Evolutionary conservation across 2,797 vertebrate genomes (phyloP).

Genomic region (Megalops cyprinoides): DNA sequence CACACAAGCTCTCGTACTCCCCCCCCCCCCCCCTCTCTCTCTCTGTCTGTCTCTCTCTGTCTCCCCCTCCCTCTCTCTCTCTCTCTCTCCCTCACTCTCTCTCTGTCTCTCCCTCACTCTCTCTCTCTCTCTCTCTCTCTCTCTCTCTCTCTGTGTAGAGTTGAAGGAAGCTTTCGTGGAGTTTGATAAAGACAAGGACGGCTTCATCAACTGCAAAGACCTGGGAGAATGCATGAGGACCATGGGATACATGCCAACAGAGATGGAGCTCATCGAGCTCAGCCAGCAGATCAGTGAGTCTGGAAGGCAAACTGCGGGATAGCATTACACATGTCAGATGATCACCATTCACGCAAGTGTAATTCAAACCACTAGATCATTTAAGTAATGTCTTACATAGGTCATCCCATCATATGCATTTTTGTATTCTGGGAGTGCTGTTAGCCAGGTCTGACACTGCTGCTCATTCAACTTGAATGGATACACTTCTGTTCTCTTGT

Average conservation of each 20-base stretch:
- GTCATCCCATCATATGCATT: too few relatives aligned
- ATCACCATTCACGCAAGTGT: too few relatives aligned
- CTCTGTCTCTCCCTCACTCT: neutral
- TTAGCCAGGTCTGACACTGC: too few relatives aligned
- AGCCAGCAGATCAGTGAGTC: constrained; percentile 90
- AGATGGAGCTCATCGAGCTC: constrained; percentile 97
- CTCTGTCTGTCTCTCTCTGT: neutral
- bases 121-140: too few relatives aligned
- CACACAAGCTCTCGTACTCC: neutral
- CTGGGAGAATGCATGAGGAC: constrained; percentile 97
- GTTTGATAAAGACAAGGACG: constrained; percentile 87
- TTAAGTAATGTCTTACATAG: too few relatives aligned
- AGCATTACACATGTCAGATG: too few relatives aligned
- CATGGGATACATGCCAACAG: constrained; percentile 98
- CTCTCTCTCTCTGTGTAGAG: constrained; percentile 68
- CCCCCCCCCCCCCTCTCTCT: too few relatives aligned
- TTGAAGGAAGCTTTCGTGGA: constrained; percentile 90
- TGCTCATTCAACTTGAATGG: too few relatives aligned
- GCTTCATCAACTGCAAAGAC: constrained; percentile 88
- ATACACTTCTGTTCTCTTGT: too few relatives aligned
- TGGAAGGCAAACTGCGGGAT: too few relatives aligned
- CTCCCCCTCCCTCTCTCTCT: neutral
- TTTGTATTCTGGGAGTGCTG: too few relatives aligned
- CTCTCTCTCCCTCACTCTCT: neutral
- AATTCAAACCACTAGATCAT: too few relatives aligned